These are phyloP conservation scores for Platorchestia sp. DNA, from an alignment of 1,140 invertebrate species.

Conservation along the genomic window DNA sequence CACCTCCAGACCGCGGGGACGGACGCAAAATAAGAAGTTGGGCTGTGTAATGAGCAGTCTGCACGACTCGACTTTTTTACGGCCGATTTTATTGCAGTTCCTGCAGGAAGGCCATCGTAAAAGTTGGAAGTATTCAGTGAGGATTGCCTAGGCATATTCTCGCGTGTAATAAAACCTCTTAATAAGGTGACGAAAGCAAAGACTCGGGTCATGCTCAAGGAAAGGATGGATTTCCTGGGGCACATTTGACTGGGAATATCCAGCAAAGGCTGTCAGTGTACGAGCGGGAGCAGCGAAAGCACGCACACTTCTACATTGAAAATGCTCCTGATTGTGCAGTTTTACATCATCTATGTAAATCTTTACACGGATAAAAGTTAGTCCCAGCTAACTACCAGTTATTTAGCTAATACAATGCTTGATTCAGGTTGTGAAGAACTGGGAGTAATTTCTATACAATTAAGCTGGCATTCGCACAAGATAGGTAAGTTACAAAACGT, in stretches of 20 bases:
- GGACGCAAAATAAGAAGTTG: constrained; percentile 29
- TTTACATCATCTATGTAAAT: too few relatives aligned
- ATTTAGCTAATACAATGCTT: too few relatives aligned
- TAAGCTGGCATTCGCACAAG: too few relatives aligned
- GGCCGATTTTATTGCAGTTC: constrained; percentile 54
- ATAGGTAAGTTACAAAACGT: too few relatives aligned
- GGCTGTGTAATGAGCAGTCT: constrained; percentile 34
- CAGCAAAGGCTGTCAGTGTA: too few relatives aligned
- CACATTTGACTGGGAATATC: not conserved
- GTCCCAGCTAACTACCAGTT: too few relatives aligned
- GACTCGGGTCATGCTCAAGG: not conserved
- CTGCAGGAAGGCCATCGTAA: constrained; percentile 44
- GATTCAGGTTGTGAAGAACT: too few relatives aligned
- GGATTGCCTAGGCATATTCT: constrained; percentile 54
- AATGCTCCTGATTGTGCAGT: too few relatives aligned
- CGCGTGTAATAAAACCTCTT: constrained; percentile 34
- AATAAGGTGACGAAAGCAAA: constrained; percentile 44
- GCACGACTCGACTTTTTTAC: constrained; percentile 46
- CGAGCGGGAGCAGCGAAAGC: too few relatives aligned
- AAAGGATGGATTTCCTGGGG: not conserved
- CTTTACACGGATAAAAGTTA: too few relatives aligned
- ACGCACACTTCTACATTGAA: too few relatives aligned
- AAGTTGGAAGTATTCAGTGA: constrained; percentile 53
- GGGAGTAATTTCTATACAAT: too few relatives aligned
- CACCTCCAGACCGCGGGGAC: not conserved